Percentiles rank a stretch among this genome's conserved stretches.
These are phyloP conservation scores for Craniophora ligustri DNA, from an alignment of 2,888 invertebrate species.

Conservation along the genomic window DNA sequence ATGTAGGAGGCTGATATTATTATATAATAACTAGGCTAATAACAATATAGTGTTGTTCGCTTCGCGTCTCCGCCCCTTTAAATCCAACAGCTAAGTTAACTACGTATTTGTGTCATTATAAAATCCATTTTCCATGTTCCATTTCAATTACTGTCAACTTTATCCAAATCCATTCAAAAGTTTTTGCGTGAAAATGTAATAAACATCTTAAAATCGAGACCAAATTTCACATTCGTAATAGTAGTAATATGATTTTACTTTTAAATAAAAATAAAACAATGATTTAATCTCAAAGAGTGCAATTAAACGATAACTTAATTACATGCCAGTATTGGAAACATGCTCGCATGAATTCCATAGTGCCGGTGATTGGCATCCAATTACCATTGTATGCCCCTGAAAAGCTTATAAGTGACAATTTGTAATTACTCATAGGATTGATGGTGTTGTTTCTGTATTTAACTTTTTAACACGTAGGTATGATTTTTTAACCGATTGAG, in stretches of 20 bases:
- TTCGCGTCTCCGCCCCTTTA: background rate
- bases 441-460: too few species aligned
- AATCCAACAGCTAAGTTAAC: background rate
- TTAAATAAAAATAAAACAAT: too few species aligned
- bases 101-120: background rate
- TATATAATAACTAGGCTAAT: background rate
- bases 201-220: too few species aligned
- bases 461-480: background rate
- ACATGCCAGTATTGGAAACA: background rate
- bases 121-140: too few species aligned
- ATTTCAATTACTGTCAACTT: too few species aligned
- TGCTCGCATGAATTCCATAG: background rate
- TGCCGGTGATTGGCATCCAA: conserved; percentile 4
- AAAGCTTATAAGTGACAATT: background rate
- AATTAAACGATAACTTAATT: background rate
- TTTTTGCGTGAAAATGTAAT: too few species aligned
- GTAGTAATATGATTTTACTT: too few species aligned
- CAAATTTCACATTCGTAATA: too few species aligned
- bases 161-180: too few species aligned
- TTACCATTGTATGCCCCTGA: background rate
- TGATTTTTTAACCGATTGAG: too few species aligned
- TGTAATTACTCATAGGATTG: conserved; percentile 4
- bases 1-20: background rate
- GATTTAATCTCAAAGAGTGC: background rate
- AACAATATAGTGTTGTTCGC: too few species aligned